Evolutionary conservation across 2,888 invertebrate genomes (phyloP), one percentile per base, ranked within the genome.

Genomic region (Drosophila formosana): DNA sequence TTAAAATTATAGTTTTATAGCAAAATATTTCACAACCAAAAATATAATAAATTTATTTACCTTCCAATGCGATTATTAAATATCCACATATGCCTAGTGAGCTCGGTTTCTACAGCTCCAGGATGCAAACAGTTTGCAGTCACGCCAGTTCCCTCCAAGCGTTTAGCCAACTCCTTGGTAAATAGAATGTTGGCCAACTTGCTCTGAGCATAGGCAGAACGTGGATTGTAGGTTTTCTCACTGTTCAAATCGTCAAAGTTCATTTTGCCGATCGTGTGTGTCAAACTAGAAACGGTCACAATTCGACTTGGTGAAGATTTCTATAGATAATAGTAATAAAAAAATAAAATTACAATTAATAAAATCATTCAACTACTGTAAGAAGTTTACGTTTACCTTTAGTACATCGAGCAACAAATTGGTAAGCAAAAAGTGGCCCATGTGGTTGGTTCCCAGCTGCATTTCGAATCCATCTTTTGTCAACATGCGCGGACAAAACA

Each of bases 91-190:
- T 58, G 58, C 5, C 58, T 58, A 25, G 39, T 39, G 46, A 97
- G 93, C 75, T 95, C 94, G 0, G 98, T 97, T 91, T 95, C 95
- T 0, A 96, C 95, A 58, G 97, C 93, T 4, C 98, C 98, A 0
- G 98, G 98, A 94, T 98, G 96, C 9, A 97, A 94, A 0, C 96
- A 95, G 95, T 95, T 90, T 96, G 95, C 18, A 95, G 96, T 95
- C 1, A 98, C 96, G 11, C 95, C 94, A 0, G 95, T 79, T 5
- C 91, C 95, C 93, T 94, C 93, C 46, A 96, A 90, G 88, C 94
- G 94, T 65, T 93, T 94, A 0, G 95, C 94, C 43, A 97, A 92
- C 90, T 96, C 95, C 70, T 93, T 94, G 0, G 96, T 94, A 88
- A 97, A 97, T 32, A 97, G 90, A 8, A 97, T 90, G 90, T 96